phyloP scores from a whole-genome alignment of 2,797 vertebrate genomes.

The Parauchenoglanis ngamensis region DNA sequence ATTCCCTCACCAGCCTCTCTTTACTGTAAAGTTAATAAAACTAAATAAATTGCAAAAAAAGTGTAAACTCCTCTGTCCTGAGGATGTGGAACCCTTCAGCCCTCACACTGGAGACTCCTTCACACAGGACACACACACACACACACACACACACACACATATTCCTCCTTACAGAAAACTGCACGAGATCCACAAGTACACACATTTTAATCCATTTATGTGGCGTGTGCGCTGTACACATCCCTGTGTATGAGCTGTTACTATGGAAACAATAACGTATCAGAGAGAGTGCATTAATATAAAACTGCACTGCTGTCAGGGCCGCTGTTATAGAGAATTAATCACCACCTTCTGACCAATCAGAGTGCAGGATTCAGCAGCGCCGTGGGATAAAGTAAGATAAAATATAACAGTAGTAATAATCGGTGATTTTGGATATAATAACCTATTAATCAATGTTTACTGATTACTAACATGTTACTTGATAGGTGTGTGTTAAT shows the following conservation, averaged over 20 bases:
- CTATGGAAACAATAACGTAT: background rate
- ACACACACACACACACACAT: no score
- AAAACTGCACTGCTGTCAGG: background rate
- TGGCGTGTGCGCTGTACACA: no score
- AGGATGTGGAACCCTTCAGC: background rate
- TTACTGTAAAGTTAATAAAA: no score
- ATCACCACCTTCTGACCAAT: background rate
- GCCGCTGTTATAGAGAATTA: background rate
- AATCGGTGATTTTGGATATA: background rate
- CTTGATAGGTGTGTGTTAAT: background rate
- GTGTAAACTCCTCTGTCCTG: background rate
- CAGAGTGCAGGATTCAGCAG: background rate
- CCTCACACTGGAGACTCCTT: background rate
- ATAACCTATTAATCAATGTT: background rate
- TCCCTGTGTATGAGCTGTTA: no score
- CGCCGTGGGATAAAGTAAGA: background rate
- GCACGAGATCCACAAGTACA: no score
- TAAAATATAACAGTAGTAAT: background rate
- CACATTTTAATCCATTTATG: no score
- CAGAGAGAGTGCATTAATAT: background rate
- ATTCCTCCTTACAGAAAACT: no score
- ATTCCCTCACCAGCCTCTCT: no score
- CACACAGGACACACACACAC: no score
- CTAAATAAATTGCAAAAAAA: background rate
- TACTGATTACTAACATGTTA: no score